phyloP scores from a whole-genome alignment of 2,797 vertebrate species.

The Clarias platycephalus region DNA sequence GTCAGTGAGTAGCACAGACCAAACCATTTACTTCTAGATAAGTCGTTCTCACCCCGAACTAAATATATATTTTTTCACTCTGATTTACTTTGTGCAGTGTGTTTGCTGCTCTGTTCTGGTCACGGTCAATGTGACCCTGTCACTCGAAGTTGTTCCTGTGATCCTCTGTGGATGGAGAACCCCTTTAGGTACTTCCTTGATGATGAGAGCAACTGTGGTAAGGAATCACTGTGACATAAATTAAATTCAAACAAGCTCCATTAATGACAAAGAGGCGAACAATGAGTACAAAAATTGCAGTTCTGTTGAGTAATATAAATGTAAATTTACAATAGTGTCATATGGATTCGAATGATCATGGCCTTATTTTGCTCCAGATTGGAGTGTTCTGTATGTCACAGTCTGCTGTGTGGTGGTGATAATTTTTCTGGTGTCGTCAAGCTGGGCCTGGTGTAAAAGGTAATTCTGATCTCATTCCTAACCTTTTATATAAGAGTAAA shows the following conservation, averaged over 20 bases:
- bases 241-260: neutral
- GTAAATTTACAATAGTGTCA: neutral
- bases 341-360: constrained; percentile 36
- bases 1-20: constrained; percentile 73
- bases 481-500: neutral
- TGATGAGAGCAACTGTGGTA: constrained; percentile 88
- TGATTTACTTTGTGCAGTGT: constrained; percentile 68
- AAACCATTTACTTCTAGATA: neutral
- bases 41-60: too few species aligned
- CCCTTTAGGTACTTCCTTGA: constrained; percentile 78
- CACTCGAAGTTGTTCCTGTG: constrained; percentile 84
- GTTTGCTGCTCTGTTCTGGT: constrained; percentile 83
- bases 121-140: constrained; percentile 87
- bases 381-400: constrained; percentile 85
- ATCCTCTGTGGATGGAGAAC: constrained; percentile 91
- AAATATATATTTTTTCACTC: too few species aligned
- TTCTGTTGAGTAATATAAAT: too few species aligned
- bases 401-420: constrained; percentile 74
- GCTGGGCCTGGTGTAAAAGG: constrained; percentile 90
- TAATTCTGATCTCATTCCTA: constrained; percentile 54
- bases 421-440: constrained; percentile 70
- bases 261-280: neutral
- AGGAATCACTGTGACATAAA: neutral
- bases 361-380: constrained; percentile 72
- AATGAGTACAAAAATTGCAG: neutral